Conservation (phyloP, 1,140 invertebrate genomes). For the Aphelinus atriplicis region DNA sequence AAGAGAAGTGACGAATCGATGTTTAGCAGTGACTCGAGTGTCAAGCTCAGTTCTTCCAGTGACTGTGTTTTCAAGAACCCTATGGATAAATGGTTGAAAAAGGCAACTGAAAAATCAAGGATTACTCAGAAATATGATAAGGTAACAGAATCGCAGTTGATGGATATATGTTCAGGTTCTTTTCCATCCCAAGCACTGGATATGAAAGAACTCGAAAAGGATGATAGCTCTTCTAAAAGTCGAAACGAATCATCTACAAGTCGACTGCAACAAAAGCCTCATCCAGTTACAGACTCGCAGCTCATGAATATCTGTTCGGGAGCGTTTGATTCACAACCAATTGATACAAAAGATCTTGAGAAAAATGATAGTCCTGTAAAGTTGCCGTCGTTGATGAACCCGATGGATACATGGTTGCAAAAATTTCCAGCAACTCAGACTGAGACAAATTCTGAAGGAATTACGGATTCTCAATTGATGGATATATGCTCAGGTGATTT, state of each 20-base stretch:
- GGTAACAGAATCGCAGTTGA: constrained; percentile 50
- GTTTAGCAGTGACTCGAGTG: constrained; percentile 31
- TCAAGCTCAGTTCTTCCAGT: not conserved
- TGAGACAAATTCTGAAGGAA: no score
- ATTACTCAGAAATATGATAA: constrained; percentile 14
- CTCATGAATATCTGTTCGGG: constrained; percentile 52
- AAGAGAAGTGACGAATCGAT: constrained; percentile 33
- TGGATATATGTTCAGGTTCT: constrained; percentile 52
- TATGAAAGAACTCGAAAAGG: constrained; percentile 41
- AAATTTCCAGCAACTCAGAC: not conserved
- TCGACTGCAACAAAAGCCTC: not conserved
- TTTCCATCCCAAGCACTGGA: constrained; percentile 46
- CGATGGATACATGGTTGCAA: constrained; percentile 4
- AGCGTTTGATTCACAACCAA: constrained; percentile 42
- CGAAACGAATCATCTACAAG: not conserved
- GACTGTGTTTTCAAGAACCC: constrained; percentile 17
- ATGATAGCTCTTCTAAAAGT: constrained; percentile 5
- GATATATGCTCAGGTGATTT: constrained; percentile 52
- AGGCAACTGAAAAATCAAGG: not conserved
- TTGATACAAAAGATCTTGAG: constrained; percentile 44
- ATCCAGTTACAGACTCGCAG: constrained; percentile 46
- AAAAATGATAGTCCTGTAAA: not conserved
- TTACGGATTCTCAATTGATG: constrained; percentile 45
- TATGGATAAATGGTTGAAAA: constrained; percentile 31
- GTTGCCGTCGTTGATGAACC: not conserved